These are phyloP conservation scores for Sycophaga agraensis DNA, from an alignment of 1,140 invertebrate species.

Conservation along the genomic window DNA sequence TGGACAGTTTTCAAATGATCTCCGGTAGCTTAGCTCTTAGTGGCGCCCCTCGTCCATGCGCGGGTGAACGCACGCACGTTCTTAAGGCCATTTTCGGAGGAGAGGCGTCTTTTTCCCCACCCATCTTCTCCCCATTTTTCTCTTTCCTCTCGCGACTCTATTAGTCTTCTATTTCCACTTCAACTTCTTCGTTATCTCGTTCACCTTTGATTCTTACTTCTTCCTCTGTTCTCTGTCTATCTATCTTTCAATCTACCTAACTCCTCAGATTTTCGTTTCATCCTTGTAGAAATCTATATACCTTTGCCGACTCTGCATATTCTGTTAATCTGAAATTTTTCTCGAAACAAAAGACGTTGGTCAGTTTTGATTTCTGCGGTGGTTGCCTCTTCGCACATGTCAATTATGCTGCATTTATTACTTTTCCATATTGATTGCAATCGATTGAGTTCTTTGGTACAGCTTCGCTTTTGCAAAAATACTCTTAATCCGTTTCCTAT, in stretches of 20 bases:
- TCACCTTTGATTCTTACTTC: neutral
- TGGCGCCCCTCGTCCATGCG: conserved; percentile 42
- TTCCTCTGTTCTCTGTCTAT: conserved; percentile 32
- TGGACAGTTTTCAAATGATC: conserved; percentile 61
- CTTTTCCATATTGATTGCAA: too few species aligned
- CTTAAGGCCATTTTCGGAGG: conserved; percentile 40
- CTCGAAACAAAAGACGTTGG: conserved; percentile 10
- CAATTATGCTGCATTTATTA: too few species aligned
- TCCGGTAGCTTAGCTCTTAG: conserved; percentile 59
- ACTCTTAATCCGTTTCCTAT: too few species aligned
- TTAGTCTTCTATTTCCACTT: neutral
- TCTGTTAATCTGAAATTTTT: conserved; percentile 15
- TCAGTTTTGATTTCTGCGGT: conserved; percentile 16
- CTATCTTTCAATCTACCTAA: conserved; percentile 36
- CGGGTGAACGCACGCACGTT: conserved; percentile 33
- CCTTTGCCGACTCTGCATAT: conserved; percentile 12
- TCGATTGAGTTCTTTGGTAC: too few species aligned
- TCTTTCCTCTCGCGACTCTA: neutral
- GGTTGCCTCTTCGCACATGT: conserved; percentile 7
- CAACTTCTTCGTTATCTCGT: neutral
- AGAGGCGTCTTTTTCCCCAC: conserved; percentile 30
- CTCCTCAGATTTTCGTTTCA: conserved; percentile 24
- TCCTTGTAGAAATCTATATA: conserved; percentile 1
- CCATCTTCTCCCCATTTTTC: neutral
- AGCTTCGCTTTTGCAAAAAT: neutral